Evolutionary conservation across 2,113 vertebrate species (phyloP), one percentile per base, ranked within the genome.

Genomic region (Rhodinocichla rosea): DNA sequence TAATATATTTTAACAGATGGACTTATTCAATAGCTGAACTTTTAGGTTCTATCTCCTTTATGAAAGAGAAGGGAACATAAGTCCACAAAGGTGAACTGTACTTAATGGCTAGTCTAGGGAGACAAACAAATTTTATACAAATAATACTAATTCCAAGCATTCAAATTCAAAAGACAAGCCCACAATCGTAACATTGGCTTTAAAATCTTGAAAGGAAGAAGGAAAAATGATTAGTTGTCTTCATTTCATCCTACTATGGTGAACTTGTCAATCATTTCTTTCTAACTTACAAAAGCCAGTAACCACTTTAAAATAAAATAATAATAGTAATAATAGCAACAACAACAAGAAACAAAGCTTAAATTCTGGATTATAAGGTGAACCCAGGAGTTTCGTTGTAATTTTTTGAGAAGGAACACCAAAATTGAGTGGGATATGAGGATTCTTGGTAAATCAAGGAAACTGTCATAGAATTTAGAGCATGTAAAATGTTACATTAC

Each of bases 281-380:
- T 73, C 8, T 57, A 81, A 78, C 9, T 24, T 65, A 24, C 2
- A 68, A 77, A 65, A 67, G 12, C 5, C 40, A 82, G 7, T 35
- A 76, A 30, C 27, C 2, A 28, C 47, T 86, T 88, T 9, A 73
- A 83, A 83, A 56, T 59, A 60, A 3, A 53, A 19, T 21, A 64
- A 26, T 11, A 40, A 18, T 24, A 53, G 1, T 10, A 68, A 13
- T 5, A 59, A 45, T 0, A 45, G 8, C 3, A 55, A 14, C 5
- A 55, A 24, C 7, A 50, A 14, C 3, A 55, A 30, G 6, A 52
- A 87, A 18, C 1, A 4, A 83, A 83, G 21, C 9, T 32, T 78
- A 57, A 57, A 55, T 62, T 86, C 47, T 88, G 32, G 63, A 32
- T 76, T 52, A n/a, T 22, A 24, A 73, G 23, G 45, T 83, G 13